Evolutionary conservation across 2,797 vertebrate species (phyloP), one percentile per base, ranked within the genome.

Genomic region (Hippocampus kuda): DNA sequence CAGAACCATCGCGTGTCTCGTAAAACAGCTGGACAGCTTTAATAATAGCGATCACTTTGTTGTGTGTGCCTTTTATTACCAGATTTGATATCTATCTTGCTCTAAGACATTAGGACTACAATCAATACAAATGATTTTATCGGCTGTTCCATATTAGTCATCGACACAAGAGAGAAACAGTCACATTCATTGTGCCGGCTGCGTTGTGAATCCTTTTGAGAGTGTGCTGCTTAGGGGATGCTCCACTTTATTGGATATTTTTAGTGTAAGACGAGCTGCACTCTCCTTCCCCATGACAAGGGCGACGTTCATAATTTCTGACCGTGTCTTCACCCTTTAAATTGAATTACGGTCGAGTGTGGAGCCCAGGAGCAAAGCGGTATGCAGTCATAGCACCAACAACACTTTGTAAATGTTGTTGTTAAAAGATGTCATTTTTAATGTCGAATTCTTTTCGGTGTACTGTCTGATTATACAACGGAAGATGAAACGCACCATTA

Each of bases 181-280:
- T 66, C 62, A 22, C 51, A 20, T 80, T 46, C 70, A 68, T 69
- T 72, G 53, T 61, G 26, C 51, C 60, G 70, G 70, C 69, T 79
- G 74, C 73, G 60, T 68, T 68, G 65, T 68, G 75, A 75, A 77
- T 72, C 76, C 68, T 65, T 77, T 77, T 77, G 70, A 82, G 80
- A 51, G 54, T 13, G 62, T 69, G 79, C 79, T 78, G 78, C 82
- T 82, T 77, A 72, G 63, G 88, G 81, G 82, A 89, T 69, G 84
- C 82, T 88, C 87, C 80, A 86, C 81, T 86, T 88, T 75, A 64
- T 73, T 66, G 77, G 86, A 81, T 91, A 91, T 91, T 91, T 91
- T 89, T 92, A 90, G 88, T 75, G 75, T 78, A 83, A 86, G 81
- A 83, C 77, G 84, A 87, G 81, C 85, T 75, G 76, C 77, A 74